Conservation (phyloP, 1,140 invertebrate species). For the Neuroterus valhalla region DNA sequence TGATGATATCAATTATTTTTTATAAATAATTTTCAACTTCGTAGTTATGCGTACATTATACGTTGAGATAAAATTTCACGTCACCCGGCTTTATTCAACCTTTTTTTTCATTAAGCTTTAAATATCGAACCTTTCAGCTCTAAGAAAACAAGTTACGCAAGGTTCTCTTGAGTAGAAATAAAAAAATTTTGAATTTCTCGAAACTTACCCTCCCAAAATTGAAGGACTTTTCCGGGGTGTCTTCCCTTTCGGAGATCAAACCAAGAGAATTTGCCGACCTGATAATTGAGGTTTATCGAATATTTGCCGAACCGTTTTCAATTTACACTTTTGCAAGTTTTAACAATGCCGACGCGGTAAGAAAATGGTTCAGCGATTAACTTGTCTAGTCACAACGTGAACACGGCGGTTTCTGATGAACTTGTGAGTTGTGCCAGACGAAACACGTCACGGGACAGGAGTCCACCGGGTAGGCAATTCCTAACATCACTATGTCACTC, state of each 20-base stretch:
- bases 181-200: neutral
- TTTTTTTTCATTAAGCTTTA: too few species aligned
- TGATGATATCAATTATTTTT: too few species aligned
- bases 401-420: conserved; percentile 13
- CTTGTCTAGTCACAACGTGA: neutral
- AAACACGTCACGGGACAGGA: conserved; percentile 50
- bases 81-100: too few species aligned
- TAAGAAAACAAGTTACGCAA: neutral
- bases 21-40: too few species aligned
- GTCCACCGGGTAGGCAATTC: neutral
- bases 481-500: neutral
- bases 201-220: conserved; percentile 58
- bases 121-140: neutral
- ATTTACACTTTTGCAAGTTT: neutral
- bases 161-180: neutral
- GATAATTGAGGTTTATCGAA: neutral
- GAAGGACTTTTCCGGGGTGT: conserved; percentile 38
- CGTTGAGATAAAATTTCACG: too few species aligned
- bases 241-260: conserved; percentile 50
- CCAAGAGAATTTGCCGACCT: neutral
- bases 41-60: too few species aligned
- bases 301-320: neutral
- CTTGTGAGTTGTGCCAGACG: conserved; percentile 41
- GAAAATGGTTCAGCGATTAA: too few species aligned
- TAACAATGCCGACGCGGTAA: too few species aligned